phyloP scores from a whole-genome alignment of 2,113 vertebrate genomes.

The Bungarus multicinctus region DNA sequence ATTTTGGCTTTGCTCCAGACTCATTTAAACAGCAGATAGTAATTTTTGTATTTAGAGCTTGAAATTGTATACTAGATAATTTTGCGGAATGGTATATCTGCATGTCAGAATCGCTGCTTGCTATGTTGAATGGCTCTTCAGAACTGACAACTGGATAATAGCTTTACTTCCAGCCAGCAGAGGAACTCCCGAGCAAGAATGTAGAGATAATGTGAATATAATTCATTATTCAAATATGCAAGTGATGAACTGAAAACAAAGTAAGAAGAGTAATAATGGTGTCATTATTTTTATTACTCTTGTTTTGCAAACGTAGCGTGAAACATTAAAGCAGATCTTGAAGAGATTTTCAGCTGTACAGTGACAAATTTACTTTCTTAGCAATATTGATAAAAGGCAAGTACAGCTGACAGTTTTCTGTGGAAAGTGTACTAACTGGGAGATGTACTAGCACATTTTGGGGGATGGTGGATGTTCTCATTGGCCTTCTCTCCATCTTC shows the following conservation, averaged over 20 bases:
- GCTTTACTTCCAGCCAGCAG: conserved; percentile 87
- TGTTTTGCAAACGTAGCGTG: conserved; percentile 82
- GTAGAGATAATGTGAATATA: conserved; percentile 92
- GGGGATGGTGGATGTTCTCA: background rate
- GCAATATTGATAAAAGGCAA: conserved; percentile 71
- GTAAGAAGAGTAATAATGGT: conserved; percentile 87
- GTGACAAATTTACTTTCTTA: conserved; percentile 71
- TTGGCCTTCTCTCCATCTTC: background rate
- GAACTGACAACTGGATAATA: conserved; percentile 94
- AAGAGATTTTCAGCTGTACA: conserved; percentile 67
- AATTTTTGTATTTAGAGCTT: conserved; percentile 71
- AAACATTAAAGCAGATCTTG: conserved; percentile 78
- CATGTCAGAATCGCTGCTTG: conserved; percentile 79
- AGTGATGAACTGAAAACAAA: conserved; percentile 82
- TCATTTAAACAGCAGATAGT: conserved; percentile 64
- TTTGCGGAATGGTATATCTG: conserved; percentile 73
- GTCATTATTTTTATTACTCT: conserved; percentile 96
- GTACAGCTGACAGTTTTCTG: conserved; percentile 66
- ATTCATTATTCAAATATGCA: conserved; percentile 98
- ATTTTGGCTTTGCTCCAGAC: conserved; percentile 60
- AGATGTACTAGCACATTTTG: conserved; percentile 56
- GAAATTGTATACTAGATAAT: conserved; percentile 72
- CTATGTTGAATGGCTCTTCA: conserved; percentile 70
- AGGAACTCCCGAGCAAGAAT: conserved; percentile 87
- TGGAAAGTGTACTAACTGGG: conserved; percentile 63